These are phyloP conservation scores for Eudasyphora cyanicolor DNA, from an alignment of 2,888 invertebrate genomes.

Conservation along the genomic window DNA sequence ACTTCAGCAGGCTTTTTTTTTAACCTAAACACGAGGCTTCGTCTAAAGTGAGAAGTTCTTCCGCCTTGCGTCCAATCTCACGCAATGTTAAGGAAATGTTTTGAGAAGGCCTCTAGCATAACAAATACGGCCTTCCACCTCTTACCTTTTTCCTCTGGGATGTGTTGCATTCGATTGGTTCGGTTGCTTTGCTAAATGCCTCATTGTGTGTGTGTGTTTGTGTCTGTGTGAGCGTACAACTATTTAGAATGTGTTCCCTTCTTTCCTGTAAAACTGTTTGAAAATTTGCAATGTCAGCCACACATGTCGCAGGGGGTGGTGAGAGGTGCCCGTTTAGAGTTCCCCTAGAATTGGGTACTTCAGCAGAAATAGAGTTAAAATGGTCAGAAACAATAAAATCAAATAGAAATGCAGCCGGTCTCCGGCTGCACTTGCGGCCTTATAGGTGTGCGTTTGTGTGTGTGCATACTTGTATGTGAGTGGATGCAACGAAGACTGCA, in stretches of 20 bases:
- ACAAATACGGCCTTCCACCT: too few species aligned
- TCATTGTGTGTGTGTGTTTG: not conserved
- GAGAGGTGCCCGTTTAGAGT: not conserved
- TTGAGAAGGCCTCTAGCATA: too few species aligned
- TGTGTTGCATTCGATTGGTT: not conserved
- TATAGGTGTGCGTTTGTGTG: not conserved
- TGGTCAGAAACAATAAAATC: constrained; percentile 51
- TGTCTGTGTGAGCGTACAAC: not conserved
- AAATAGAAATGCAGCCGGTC: constrained; percentile 46
- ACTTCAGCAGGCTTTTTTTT: too few species aligned
- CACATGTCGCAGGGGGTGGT: constrained; percentile 1
- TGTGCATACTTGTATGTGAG: not conserved
- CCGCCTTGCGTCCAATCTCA: too few species aligned
- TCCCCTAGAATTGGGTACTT: not conserved
- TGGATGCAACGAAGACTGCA: not conserved
- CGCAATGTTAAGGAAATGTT: too few species aligned
- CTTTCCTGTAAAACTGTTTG: constrained; percentile 9
- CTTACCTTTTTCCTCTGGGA: too few species aligned
- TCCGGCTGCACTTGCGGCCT: not conserved
- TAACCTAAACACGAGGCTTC: too few species aligned
- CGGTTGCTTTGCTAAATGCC: not conserved
- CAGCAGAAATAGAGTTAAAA: constrained; percentile 28
- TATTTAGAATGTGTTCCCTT: constrained; percentile 46
- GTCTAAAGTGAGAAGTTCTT: too few species aligned
- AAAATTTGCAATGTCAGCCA: constrained; percentile 51